Base-by-base conservation (phyloP, 1,140 invertebrate genomes). In the Helicoverpa armigera region DNA sequence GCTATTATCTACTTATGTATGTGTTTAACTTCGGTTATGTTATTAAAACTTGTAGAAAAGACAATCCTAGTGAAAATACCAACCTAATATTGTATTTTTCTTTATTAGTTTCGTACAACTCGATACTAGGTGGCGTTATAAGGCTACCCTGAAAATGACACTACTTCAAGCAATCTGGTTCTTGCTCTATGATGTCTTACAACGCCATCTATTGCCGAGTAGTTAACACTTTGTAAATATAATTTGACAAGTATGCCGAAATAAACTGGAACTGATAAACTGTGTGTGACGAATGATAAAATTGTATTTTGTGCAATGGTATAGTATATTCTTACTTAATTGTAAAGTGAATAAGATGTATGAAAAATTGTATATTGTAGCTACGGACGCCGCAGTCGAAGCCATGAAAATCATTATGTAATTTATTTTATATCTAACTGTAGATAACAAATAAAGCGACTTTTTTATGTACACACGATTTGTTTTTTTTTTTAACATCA, bases 351-450 rank as follows among this genome's bases (percentile, higher is more conserved):
- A 16, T 79, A 79, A 79, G 54, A 70, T 79, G 65, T 79, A 79
- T 79, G 76, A 69, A 67, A 69, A 79, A 48, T 79, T 79, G 63
- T 79, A 79, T 70, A 69, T 79, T 88, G 88, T 92, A 90, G 86
- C 85, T 83, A 88, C 85, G 88, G 88, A 88, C 88, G 88, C 87
- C 87, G 87, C 91, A 86, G 87, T 88, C 88, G 85, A 79, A 84
- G 82, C 85, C 67, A 83, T 70, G 69, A 82, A 90, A 89, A 89
- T 86, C 86, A 90, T 90, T 88, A 90, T 93, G 92, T 94, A 94
- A 94, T 94, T 94, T 94, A 94, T 94, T 94, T 94, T 95, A 94
- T 94, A 94, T 92, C 90, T 93, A 94, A 93, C 88, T 94, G 93
- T 94, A 94, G 93, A 94, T 94, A 91, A 88, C 85, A 89, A 94